A percentile compares a stretch with the other conserved stretches of the same genome.
phyloP scores from a whole-genome alignment of 2,113 vertebrate species.

The Oenanthe oenanthe region DNA sequence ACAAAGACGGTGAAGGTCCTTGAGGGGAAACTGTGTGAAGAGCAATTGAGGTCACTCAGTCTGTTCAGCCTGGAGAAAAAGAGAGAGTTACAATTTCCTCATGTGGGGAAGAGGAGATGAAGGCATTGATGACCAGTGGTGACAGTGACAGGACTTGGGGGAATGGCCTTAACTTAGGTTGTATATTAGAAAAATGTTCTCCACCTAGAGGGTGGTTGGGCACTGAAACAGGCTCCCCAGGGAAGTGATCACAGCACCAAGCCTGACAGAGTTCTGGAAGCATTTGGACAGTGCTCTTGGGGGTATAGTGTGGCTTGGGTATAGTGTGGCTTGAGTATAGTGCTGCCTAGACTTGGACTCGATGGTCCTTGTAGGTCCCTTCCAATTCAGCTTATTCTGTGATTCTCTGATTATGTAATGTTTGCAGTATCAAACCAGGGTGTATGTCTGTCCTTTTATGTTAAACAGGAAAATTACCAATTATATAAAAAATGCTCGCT shows the following conservation, averaged over 20 bases:
- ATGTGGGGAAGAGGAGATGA: background rate
- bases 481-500: background rate
- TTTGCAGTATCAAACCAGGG: background rate
- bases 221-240: background rate
- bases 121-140: no score
- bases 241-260: background rate
- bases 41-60: background rate
- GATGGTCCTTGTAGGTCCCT: background rate
- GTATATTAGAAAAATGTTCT: background rate
- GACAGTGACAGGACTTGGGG: background rate
- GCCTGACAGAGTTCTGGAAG: background rate
- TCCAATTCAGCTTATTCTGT: background rate
- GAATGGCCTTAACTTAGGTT: background rate
- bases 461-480: background rate
- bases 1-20: background rate
- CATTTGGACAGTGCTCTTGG: accelerated
- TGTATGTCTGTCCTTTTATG: background rate
- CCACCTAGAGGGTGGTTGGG: background rate
- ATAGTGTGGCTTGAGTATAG: background rate
- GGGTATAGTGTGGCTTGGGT: background rate
- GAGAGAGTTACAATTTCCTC: background rate
- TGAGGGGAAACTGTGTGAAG: background rate
- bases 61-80: background rate
- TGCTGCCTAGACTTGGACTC: background rate
- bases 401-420: background rate